phyloP scores from a whole-genome alignment of 2,888 invertebrate genomes.

The Leptopilina drosophilae region DNA sequence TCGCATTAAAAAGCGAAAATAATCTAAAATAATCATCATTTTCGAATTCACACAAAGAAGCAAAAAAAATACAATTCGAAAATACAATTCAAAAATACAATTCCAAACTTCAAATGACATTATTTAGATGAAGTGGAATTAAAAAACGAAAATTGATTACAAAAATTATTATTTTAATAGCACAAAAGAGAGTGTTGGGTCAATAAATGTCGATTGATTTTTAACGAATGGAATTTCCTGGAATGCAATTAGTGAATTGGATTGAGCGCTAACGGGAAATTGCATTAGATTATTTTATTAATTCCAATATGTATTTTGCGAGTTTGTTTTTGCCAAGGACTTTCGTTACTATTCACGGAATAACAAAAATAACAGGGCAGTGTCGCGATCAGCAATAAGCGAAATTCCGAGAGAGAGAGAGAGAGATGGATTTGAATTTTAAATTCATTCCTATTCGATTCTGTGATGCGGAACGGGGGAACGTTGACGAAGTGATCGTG shows the following conservation, averaged over 20 bases:
- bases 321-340: not conserved
- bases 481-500: slow-evolving; percentile 38
- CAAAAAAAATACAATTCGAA: too few relatives aligned
- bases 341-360: slow-evolving; percentile 11
- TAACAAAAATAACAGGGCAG: slow-evolving; percentile 35
- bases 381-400: slow-evolving; percentile 25
- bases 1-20: too few relatives aligned
- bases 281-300: slow-evolving; percentile 16
- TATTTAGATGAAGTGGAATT: too few relatives aligned
- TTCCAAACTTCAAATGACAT: too few relatives aligned
- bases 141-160: too few relatives aligned
- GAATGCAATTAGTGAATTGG: not conserved
- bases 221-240: not conserved
- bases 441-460: slow-evolving; percentile 30
- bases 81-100: too few relatives aligned
- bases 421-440: slow-evolving; percentile 33
- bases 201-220: not conserved
- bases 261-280: not conserved
- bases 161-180: too few relatives aligned
- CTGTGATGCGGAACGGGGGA: slow-evolving; percentile 4
- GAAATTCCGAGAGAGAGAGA: slow-evolving; percentile 16
- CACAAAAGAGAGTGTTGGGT: too few relatives aligned
- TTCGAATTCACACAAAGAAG: too few relatives aligned
- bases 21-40: too few relatives aligned
- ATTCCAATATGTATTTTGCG: not conserved